Conservation (phyloP, 2,888 invertebrate genomes). For the Ptychoptera albimana region DNA sequence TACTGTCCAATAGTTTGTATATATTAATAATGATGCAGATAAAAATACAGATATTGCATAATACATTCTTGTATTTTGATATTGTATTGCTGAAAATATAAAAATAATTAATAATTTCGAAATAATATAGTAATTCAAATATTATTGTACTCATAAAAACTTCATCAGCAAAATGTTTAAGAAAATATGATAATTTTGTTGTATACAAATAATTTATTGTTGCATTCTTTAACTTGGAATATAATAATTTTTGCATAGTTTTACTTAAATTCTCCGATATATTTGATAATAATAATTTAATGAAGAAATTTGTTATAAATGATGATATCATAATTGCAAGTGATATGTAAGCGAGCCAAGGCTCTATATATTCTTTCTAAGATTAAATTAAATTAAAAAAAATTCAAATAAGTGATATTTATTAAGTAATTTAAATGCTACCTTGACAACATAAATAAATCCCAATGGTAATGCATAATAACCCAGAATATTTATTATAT, state of each 20-base stretch:
- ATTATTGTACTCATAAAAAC: constrained; percentile 4
- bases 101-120: not conserved
- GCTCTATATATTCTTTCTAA: constrained; percentile 4
- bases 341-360: constrained; percentile 4
- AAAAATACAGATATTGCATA: too few species aligned
- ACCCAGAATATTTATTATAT: not conserved
- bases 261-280: constrained; percentile 4
- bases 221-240: constrained; percentile 2
- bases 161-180: constrained; percentile 2
- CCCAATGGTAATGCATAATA: constrained; percentile 7
- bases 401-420: not conserved
- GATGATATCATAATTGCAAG: constrained; percentile 1
- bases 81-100: not conserved
- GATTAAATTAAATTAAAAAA: not conserved
- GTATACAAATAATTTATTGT: constrained; percentile 3
- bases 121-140: not conserved
- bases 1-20: not conserved
- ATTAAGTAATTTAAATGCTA: not conserved
- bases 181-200: constrained; percentile 2
- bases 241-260: constrained; percentile 4
- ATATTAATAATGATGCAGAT: too few species aligned
- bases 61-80: too few species aligned
- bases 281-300: not conserved
- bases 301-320: constrained; percentile 3
- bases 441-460: constrained; percentile 6